Conservation (phyloP, 2,113 vertebrate species). For the Lasiurus borealis region DNA sequence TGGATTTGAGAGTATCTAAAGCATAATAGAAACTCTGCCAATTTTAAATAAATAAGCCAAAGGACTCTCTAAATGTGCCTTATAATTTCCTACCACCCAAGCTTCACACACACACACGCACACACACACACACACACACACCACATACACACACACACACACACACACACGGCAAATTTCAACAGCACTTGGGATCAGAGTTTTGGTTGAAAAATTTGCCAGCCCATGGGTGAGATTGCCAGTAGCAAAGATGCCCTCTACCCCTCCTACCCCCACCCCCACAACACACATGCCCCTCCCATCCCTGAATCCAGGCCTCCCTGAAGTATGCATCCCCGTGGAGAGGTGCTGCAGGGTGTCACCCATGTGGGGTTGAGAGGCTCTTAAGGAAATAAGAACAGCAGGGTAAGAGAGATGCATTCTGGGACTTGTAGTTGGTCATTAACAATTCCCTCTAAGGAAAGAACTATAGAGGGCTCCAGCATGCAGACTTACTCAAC, state of each 20-base stretch:
- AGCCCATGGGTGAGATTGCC: neutral
- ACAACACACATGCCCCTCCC: neutral
- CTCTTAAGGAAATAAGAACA: neutral
- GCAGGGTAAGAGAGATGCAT: neutral
- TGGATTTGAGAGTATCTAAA: neutral
- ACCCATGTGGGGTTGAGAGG: neutral
- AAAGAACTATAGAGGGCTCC: neutral
- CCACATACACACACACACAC: neutral
- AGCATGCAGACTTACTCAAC: neutral
- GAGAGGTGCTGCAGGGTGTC: neutral
- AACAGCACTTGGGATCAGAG: neutral
- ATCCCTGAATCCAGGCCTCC: neutral
- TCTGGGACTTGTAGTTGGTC: neutral
- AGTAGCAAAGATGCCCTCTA: neutral
- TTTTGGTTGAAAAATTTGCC: neutral
- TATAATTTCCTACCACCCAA: too few species aligned
- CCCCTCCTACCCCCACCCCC: too few species aligned
- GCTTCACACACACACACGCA: too few species aligned
- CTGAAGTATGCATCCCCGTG: neutral
- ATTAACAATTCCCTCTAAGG: neutral
- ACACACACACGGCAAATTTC: neutral
- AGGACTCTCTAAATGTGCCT: neutral
- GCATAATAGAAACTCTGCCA: neutral
- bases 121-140: neutral
- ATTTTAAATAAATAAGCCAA: neutral